Evolutionary conservation across 2,113 vertebrate genomes (phyloP), one percentile per base, ranked within the genome.

Genomic region (Capreolus pygargus): DNA sequence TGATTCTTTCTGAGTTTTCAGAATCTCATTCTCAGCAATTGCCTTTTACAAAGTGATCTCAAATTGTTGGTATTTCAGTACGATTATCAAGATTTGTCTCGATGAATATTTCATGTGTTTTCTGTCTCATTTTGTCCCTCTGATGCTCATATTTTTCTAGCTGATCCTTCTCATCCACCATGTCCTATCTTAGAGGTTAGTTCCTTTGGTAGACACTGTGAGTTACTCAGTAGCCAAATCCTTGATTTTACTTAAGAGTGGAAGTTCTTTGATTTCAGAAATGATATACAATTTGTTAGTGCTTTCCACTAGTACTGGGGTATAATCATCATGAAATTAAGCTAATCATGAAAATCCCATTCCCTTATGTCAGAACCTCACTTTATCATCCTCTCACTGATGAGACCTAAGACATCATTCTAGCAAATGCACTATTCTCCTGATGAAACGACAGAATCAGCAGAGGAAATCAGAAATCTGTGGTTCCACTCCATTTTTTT

Each of bases 1-100:
- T 93, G 33, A 86, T 57, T 74, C 7, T 79, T 74, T 54, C 23
- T 92, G 83, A 58, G 78, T 47, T 88, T 61, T 95, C 54, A 70
- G 3, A 45, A 81, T 12, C 1, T 86, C 7, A 64, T 83, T 89
- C 6, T 96, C 33, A 83, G 19, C 6, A 81, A 86, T 95, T 14
- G 76, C 3, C 2, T 74, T 88, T 92, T 91, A 60, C 0, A 39
- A 12, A 43, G 28, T 50, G 14, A 87, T 67, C 15, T 93, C 54
- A 83, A 43, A 58, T 45, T 92, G 8, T 60, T 64, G 21, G 2
- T 57, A 76, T 47, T 86, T 83, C 13, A 92, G 15, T 58, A 27
- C 3, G 39, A 54, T 89, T 86, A 57, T 28, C 43, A 52, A 97
- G 12, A 58, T 70, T 89, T 58, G 2, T 57, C 33, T 90, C 47